Evolutionary conservation across 2,113 vertebrate species (phyloP).

Genomic region (Cathartes aura): DNA sequence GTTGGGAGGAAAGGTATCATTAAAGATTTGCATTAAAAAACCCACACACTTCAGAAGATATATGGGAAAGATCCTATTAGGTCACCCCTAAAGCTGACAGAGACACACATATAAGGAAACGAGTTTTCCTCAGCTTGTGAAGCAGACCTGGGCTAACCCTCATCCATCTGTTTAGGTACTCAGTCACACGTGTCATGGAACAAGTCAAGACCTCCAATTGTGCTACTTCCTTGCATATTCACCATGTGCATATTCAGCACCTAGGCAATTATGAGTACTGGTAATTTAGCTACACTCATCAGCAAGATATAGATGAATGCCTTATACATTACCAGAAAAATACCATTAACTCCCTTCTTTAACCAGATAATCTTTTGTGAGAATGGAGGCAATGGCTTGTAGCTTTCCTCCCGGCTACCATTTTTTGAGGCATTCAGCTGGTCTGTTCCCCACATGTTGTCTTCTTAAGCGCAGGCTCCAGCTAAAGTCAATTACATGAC

Average conservation of each 20-base stretch:
- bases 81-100: not conserved
- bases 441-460: not conserved
- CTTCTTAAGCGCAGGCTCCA: not conserved
- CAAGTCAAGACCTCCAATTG: not conserved
- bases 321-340: not conserved
- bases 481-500: not conserved
- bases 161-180: not conserved
- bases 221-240: not conserved
- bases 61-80: not conserved
- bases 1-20: conserved; percentile 6
- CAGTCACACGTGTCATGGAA: not conserved
- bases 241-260: not conserved
- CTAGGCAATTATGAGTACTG: not conserved
- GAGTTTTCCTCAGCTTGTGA: not conserved
- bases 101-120: not conserved
- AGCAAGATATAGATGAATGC: not conserved
- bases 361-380: not conserved
- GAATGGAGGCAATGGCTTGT: not conserved
- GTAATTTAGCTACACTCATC: not conserved
- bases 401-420: not conserved
- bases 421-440: not conserved
- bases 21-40: conserved; percentile 7
- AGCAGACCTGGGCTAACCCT: not conserved
- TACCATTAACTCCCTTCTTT: not conserved
- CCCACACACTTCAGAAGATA: not conserved